Evolutionary conservation across 2,797 vertebrate genomes (phyloP).

Genomic region (Vipera ursinii): DNA sequence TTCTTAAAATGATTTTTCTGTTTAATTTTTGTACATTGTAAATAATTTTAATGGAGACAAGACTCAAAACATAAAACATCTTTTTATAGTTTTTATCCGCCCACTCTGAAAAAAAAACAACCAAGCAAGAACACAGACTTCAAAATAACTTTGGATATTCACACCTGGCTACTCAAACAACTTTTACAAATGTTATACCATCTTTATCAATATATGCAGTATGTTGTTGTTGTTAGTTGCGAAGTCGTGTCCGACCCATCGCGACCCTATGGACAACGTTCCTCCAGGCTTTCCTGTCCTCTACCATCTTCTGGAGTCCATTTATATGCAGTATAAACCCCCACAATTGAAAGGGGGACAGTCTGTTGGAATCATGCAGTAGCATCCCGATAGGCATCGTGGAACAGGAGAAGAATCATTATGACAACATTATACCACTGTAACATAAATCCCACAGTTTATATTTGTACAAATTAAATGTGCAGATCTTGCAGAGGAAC

Average conservation of each 20-base stretch:
- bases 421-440: background rate
- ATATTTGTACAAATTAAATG: background rate
- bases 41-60: slow-evolving; percentile 69
- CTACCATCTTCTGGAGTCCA: too few relatives aligned
- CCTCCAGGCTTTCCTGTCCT: too few relatives aligned
- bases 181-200: slow-evolving; percentile 54
- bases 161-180: slow-evolving; percentile 55
- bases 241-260: too few relatives aligned
- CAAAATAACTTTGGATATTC: slow-evolving; percentile 71
- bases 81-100: slow-evolving; percentile 71
- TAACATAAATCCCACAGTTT: background rate
- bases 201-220: slow-evolving; percentile 40
- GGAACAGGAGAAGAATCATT: background rate
- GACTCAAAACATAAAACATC: slow-evolving; percentile 71
- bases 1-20: slow-evolving; percentile 57
- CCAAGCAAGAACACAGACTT: slow-evolving; percentile 54
- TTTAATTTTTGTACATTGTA: slow-evolving; percentile 64
- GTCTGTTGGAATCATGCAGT: background rate
- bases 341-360: background rate
- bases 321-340: background rate
- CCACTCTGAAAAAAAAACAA: slow-evolving; percentile 66
- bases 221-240: too few relatives aligned
- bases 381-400: background rate
- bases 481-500: background rate
- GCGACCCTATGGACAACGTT: too few relatives aligned